Base-by-base conservation (phyloP, 2,113 vertebrate species). In the Phoxinus phoxinus region DNA sequence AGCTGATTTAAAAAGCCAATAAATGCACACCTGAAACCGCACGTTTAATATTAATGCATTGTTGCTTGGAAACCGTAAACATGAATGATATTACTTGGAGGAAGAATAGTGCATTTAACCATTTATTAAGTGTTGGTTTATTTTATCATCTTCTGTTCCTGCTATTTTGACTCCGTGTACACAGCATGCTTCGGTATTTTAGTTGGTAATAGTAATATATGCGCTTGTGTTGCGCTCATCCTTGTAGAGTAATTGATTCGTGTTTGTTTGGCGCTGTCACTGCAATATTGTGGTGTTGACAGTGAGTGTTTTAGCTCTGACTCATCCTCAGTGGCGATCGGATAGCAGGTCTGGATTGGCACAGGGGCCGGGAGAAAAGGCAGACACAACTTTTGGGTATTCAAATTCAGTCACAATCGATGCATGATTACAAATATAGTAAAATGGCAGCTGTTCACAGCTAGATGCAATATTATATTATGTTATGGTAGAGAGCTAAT, bases 241-340 rank as follows among this genome's bases (percentile, higher is more conserved):
- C 25, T 65, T 67, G 48, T 67, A 63, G 59, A 53, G 83, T 53
- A 78, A 77, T 51, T 32, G 58, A 85, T 85, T 77, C 53, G 73
- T 77, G 19, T 59, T 63, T 78, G 48, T 77, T 65, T 85, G 73
- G 73, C 23, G 30, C 74, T 56, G 25, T 53, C 27, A 0, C 58
- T 67, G 83, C 46, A 37, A 44, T 85, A 63, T 85, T 77, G 59
- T 85, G 48, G 74, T 65, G 73, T 53, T 53, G 74, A 77, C 74
- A 48, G 44, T 13, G 44, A 35, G 46, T 51, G 83, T 85, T 85
- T 78, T 74, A 74, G 58, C 59, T 35, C 44, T 69, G 83, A 78
- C 30, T 85, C 83, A 37, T 51, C 59, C 59, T 67, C 83, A 37
- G 27, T 41, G 73, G 59, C 25, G 75, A 73, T 78, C 61, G 37